phyloP scores from a whole-genome alignment of 2,797 vertebrate genomes.

The Pteronotus mesoamericanus region DNA sequence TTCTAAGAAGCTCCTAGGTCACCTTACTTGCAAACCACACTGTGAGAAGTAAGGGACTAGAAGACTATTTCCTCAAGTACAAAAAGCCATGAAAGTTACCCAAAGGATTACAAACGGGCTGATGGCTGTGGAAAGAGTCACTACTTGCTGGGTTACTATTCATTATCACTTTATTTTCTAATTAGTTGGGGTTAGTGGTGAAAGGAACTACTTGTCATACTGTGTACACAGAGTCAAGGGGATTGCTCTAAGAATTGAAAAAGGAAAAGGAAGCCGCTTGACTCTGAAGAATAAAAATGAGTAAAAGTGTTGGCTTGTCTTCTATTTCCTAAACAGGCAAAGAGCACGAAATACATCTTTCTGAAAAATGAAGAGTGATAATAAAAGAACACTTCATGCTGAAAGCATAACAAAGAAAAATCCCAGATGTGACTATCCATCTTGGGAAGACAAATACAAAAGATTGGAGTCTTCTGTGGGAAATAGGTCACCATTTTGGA shows the following conservation, averaged over 20 bases:
- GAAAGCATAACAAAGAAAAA: constrained; percentile 48
- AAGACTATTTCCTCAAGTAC: not conserved
- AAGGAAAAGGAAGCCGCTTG: not conserved
- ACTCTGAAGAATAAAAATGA: constrained; percentile 60
- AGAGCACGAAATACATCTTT: constrained; percentile 53
- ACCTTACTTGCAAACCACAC: not conserved
- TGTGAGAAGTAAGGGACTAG: not conserved
- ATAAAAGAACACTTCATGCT: constrained; percentile 49
- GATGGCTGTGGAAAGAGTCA: not conserved
- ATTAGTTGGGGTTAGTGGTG: not conserved
- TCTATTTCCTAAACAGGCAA: constrained; percentile 42
- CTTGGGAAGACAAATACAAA: constrained; percentile 46
- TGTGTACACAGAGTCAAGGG: not conserved
- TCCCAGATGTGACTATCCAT: constrained; percentile 52
- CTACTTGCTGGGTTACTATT: not conserved
- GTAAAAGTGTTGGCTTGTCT: constrained; percentile 18
- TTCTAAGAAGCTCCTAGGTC: not conserved
- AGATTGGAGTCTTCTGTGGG: constrained; percentile 41
- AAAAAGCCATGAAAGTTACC: not conserved
- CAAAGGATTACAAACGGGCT: not conserved
- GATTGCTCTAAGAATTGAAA: not conserved
- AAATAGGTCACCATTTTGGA: constrained; percentile 67
- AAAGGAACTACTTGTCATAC: not conserved
- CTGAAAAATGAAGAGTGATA: constrained; percentile 58
- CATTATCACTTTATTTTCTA: constrained; percentile 39